These are phyloP conservation scores for Tyria jacobaeae DNA, from an alignment of 2,888 invertebrate genomes.

Conservation along the genomic window DNA sequence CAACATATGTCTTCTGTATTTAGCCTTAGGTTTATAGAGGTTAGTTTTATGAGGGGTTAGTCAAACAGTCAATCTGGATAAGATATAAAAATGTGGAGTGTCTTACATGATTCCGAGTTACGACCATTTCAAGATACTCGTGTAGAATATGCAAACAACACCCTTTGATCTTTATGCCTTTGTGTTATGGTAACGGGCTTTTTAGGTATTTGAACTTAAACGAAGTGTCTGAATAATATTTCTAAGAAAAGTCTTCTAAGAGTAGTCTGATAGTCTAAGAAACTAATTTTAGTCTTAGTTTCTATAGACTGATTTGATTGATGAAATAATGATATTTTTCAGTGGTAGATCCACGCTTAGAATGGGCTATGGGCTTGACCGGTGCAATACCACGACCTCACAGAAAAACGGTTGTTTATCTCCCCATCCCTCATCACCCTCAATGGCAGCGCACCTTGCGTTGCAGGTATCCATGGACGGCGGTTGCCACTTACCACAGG, in stretches of 20 bases:
- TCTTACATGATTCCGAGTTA: slow-evolving; percentile 11
- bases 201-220: background rate
- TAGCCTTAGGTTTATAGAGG: slow-evolving; percentile 18
- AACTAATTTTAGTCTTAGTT: too few species aligned
- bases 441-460: too few species aligned
- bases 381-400: too few species aligned
- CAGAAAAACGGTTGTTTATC: too few species aligned
- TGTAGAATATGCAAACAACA: slow-evolving; percentile 8
- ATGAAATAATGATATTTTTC: too few species aligned
- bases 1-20: slow-evolving; percentile 7
- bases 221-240: background rate
- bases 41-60: slow-evolving; percentile 18
- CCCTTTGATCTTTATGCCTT: background rate
- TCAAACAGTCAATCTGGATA: slow-evolving; percentile 19
- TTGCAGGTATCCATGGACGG: too few species aligned
- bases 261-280: too few species aligned
- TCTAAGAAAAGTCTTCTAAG: background rate
- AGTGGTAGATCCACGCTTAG: too few species aligned
- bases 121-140: slow-evolving; percentile 1
- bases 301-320: too few species aligned
- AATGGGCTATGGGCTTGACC: too few species aligned
- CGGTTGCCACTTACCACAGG: too few species aligned
- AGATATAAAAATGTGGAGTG: slow-evolving; percentile 16
- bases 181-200: background rate
- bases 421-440: too few species aligned